Conservation (phyloP, 2,888 invertebrate genomes). For the Allygus modestus region DNA sequence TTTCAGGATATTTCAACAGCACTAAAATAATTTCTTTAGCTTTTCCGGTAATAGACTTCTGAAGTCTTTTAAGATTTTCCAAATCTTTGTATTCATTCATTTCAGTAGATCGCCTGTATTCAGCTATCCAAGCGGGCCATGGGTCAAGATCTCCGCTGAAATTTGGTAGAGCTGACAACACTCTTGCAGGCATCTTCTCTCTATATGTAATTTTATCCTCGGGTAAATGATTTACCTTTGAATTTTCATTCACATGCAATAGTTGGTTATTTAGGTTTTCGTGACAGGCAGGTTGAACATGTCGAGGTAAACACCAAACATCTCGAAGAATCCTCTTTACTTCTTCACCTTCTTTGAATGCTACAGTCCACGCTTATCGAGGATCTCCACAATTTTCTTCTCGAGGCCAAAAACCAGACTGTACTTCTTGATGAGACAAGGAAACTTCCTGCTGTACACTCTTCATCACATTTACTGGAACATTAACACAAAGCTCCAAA, state of each 20-base stretch:
- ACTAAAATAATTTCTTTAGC: neutral
- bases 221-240: neutral
- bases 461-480: neutral
- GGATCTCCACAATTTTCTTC: neutral
- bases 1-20: neutral
- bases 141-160: neutral
- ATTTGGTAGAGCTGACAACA: neutral
- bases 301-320: neutral
- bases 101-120: neutral
- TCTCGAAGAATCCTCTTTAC: neutral
- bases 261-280: neutral
- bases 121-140: neutral
- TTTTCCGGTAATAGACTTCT: neutral
- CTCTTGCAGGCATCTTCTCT: neutral
- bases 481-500: too few species aligned
- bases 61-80: neutral
- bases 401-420: neutral
- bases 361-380: neutral
- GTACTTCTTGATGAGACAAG: neutral
- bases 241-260: neutral
- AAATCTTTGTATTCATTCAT: neutral
- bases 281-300: neutral
- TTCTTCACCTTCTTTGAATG: neutral
- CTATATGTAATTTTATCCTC: neutral
- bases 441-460: constrained; percentile 1